These are phyloP conservation scores for Baccha elongata DNA, from an alignment of 2,888 invertebrate genomes.

Conservation along the genomic window DNA sequence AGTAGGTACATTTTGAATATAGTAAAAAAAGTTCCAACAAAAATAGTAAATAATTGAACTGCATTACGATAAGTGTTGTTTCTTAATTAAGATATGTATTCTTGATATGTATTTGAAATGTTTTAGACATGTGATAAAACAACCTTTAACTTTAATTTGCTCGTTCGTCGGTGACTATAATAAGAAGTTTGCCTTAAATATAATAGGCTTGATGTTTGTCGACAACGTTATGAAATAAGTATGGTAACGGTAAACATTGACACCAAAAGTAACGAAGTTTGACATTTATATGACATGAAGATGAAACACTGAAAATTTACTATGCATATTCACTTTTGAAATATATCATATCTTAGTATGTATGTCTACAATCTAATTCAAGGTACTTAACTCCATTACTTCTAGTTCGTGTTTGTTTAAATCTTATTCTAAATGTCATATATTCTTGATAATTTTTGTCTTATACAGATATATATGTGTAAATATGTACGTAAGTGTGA, in stretches of 20 bases:
- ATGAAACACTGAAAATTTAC: conserved; percentile 35
- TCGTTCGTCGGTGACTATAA: conserved; percentile 29
- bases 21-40: not conserved
- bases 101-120: conserved; percentile 59
- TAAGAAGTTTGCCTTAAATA: conserved; percentile 74
- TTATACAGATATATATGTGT: not conserved
- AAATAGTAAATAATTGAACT: conserved; percentile 50
- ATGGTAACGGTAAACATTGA: not conserved
- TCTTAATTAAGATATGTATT: conserved; percentile 58
- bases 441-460: conserved; percentile 36
- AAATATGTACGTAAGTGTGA: conserved; percentile 29
- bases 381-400: conserved; percentile 82
- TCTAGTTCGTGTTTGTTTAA: conserved; percentile 48
- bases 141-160: conserved; percentile 31
- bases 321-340: conserved; percentile 55
- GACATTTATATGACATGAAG: conserved; percentile 28
- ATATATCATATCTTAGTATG: conserved; percentile 58
- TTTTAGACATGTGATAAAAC: conserved; percentile 68
- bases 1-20: conserved; percentile 11
- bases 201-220: conserved; percentile 49
- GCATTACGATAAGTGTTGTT: not conserved
- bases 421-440: conserved; percentile 49
- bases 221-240: conserved; percentile 24
- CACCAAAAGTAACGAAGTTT: conserved; percentile 12
- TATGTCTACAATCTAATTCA: conserved; percentile 80